Evolutionary conservation across 2,113 vertebrate genomes (phyloP).

Genomic region (Hoplias malabaricus): DNA sequence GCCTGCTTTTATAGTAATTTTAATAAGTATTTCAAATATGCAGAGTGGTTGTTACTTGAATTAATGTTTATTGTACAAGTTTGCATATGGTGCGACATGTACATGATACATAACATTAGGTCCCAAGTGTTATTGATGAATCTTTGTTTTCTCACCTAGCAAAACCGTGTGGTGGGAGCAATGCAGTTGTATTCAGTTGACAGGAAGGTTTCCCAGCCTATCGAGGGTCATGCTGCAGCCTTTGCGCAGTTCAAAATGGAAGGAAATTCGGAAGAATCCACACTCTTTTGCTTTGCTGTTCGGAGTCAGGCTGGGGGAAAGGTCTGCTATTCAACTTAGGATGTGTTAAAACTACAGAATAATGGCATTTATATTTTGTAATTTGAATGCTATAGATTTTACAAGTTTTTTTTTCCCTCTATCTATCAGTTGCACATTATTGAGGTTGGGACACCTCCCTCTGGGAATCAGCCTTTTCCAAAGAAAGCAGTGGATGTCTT

Average conservation of each 20-base stretch:
- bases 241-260: conserved; percentile 99
- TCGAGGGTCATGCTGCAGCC: conserved; percentile 95
- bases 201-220: conserved; percentile 97
- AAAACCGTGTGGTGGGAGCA: conserved; percentile 98
- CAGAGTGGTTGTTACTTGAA: too few species aligned
- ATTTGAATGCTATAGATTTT: not conserved
- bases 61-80: too few species aligned
- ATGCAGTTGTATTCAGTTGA: conserved; percentile 99
- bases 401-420: conserved; percentile 30
- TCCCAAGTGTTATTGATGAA: not conserved
- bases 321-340: conserved; percentile 70
- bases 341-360: not conserved
- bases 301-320: conserved; percentile 97
- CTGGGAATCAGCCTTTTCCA: conserved; percentile 96
- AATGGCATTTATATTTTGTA: not conserved
- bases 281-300: conserved; percentile 97
- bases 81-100: too few species aligned
- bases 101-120: not conserved
- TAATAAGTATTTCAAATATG: too few species aligned
- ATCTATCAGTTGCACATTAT: conserved; percentile 91
- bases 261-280: conserved; percentile 96
- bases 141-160: conserved; percentile 68
- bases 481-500: conserved; percentile 99
- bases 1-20: not conserved
- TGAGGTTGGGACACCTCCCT: conserved; percentile 95